phyloP scores from a whole-genome alignment of 2,888 invertebrate species.

The Agriotes lineatus region DNA sequence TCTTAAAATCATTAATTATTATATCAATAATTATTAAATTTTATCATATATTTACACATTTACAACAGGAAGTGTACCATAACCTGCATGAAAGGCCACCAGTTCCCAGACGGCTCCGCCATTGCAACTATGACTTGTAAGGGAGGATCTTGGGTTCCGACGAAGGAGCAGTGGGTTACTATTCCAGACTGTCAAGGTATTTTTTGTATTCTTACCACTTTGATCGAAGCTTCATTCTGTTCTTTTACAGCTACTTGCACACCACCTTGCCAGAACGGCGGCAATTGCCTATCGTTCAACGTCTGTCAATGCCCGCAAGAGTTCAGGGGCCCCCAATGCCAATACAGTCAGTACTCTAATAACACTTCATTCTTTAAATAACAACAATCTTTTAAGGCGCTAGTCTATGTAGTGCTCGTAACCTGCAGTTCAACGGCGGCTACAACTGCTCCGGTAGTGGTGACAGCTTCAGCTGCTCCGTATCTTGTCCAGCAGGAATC shows the following conservation, averaged over 20 bases:
- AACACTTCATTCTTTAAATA: too few species aligned
- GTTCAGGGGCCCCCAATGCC: slow-evolving; percentile 79
- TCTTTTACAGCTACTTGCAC: slow-evolving; percentile 70
- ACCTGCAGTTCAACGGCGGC: slow-evolving; percentile 81
- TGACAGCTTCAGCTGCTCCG: slow-evolving; percentile 73
- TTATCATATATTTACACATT: too few species aligned
- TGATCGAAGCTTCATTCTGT: too few species aligned
- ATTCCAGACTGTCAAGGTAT: slow-evolving; percentile 81
- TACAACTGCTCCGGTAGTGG: slow-evolving; percentile 77
- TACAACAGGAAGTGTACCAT: slow-evolving; percentile 80
- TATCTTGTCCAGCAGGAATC: slow-evolving; percentile 77
- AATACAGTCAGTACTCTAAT: slow-evolving; percentile 74
- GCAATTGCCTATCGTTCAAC: slow-evolving; percentile 82
- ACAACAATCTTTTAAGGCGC: slow-evolving; percentile 65
- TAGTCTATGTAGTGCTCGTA: slow-evolving; percentile 72
- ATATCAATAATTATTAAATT: too few species aligned
- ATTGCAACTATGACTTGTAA: slow-evolving; percentile 77
- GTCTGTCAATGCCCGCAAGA: slow-evolving; percentile 83
- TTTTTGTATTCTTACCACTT: too few species aligned
- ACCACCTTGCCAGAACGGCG: slow-evolving; percentile 84
- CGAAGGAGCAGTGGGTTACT: slow-evolving; percentile 71
- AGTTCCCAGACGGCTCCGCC: slow-evolving; percentile 79
- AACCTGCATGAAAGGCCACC: slow-evolving; percentile 74
- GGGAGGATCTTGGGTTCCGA: slow-evolving; percentile 79
- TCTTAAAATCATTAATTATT: too few species aligned